phyloP scores from a whole-genome alignment of 2,888 invertebrate genomes.

The Perithous albicinctus region DNA sequence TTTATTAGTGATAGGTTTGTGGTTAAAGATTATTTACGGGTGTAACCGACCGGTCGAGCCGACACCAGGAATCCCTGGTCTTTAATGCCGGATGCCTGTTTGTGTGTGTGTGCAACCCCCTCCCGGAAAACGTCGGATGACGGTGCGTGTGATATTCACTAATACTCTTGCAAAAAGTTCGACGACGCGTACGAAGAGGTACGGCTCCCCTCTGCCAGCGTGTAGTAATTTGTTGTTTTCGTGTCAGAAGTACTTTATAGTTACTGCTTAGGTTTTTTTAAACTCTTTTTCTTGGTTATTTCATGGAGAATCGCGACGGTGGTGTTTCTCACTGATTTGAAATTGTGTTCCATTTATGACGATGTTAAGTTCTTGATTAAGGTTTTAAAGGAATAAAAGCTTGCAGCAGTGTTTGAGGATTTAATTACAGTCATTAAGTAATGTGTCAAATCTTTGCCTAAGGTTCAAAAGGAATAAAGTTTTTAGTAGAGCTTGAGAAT shows the following conservation, averaged over 20 bases:
- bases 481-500: too few relatives aligned
- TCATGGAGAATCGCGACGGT: not conserved
- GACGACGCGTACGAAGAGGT: slow-evolving; percentile 67
- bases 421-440: too few relatives aligned
- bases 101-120: not conserved
- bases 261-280: slow-evolving; percentile 30
- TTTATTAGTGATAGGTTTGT: too few relatives aligned
- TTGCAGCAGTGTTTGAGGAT: too few relatives aligned
- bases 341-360: not conserved
- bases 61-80: slow-evolving; percentile 59
- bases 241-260: slow-evolving; percentile 60
- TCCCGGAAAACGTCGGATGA: slow-evolving; percentile 5
- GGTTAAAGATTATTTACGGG: too few relatives aligned
- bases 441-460: too few relatives aligned
- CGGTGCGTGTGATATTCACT: slow-evolving; percentile 37
- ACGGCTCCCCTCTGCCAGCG: slow-evolving; percentile 42
- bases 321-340: not conserved
- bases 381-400: not conserved
- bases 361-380: not conserved
- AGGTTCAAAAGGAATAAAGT: too few relatives aligned
- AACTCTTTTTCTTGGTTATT: not conserved
- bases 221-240: slow-evolving; percentile 68
- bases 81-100: slow-evolving; percentile 33
- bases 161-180: not conserved
- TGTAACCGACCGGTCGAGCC: slow-evolving; percentile 41